phyloP scores from a whole-genome alignment of 2,797 vertebrate genomes.

The Brachyrhaphis roseni region DNA sequence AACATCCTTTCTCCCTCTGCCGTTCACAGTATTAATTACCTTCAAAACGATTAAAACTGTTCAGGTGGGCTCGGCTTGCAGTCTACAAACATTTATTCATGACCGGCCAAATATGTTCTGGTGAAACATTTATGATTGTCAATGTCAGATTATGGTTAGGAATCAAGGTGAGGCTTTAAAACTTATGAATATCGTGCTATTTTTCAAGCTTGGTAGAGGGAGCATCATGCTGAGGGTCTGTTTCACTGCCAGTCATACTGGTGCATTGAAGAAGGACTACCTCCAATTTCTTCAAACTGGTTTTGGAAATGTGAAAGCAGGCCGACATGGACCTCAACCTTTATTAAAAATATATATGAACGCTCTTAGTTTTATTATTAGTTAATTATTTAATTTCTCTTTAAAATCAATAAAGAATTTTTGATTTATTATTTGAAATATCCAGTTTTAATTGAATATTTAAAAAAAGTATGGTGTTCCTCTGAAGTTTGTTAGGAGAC shows the following conservation, averaged over 20 bases:
- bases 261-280: neutral
- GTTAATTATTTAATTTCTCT: neutral
- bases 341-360: neutral
- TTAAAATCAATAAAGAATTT: neutral
- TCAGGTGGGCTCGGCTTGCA: neutral
- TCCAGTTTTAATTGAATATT: neutral
- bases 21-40: conserved; percentile 35
- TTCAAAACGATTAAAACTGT: conserved; percentile 12
- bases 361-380: neutral
- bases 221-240: neutral
- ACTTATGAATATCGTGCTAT: neutral
- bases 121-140: neutral
- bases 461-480: neutral
- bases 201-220: neutral
- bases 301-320: neutral
- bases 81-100: neutral
- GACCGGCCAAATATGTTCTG: neutral
- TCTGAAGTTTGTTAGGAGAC: neutral
- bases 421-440: neutral
- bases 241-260: neutral
- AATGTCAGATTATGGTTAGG: neutral
- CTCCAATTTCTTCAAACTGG: neutral
- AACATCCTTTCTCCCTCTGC: conserved; percentile 45
- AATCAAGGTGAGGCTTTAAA: neutral
- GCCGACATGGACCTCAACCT: neutral